phyloP scores from a whole-genome alignment of 1,140 invertebrate genomes.

The Euwallacea similis region DNA sequence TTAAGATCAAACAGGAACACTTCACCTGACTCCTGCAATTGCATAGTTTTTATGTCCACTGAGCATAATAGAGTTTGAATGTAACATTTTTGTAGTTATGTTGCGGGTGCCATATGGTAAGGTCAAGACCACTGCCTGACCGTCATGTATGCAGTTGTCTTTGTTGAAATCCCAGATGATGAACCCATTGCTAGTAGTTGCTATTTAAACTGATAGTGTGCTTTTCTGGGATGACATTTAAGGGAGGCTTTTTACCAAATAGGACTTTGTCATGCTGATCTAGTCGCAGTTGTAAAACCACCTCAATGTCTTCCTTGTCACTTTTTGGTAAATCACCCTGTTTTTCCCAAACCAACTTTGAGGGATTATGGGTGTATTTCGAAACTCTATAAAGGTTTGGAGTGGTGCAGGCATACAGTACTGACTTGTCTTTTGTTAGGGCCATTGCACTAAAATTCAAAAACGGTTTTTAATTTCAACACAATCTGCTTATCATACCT shows the following conservation, averaged over 20 bases:
- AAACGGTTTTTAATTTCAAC: not conserved
- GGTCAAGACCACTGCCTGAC: conserved; percentile 67
- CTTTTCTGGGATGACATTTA: not conserved
- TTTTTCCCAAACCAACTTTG: conserved; percentile 63
- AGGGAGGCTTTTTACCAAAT: conserved; percentile 59
- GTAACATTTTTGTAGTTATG: conserved; percentile 86
- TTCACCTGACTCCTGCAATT: conserved; percentile 79
- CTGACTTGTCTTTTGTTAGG: conserved; percentile 60
- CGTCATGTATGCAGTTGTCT: conserved; percentile 46
- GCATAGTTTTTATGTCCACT: conserved; percentile 89
- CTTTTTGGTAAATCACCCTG: conserved; percentile 62
- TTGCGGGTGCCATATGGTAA: conserved; percentile 90
- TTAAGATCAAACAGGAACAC: not conserved
- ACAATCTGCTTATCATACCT: conserved; percentile 56
- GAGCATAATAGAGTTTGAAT: conserved; percentile 88
- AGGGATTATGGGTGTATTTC: conserved; percentile 59
- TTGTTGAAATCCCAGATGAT: conserved; percentile 70
- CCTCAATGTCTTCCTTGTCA: conserved; percentile 70
- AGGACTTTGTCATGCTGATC: conserved; percentile 79
- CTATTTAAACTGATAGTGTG: conserved; percentile 46
- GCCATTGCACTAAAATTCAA: conserved; percentile 63
- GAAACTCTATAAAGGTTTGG: conserved; percentile 61
- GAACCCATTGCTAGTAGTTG: conserved; percentile 82
- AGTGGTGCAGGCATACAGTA: conserved; percentile 64
- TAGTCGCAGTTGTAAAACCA: conserved; percentile 79